Evolutionary conservation across 2,888 invertebrate species (phyloP).

Genomic region (Drosophila birchii): DNA sequence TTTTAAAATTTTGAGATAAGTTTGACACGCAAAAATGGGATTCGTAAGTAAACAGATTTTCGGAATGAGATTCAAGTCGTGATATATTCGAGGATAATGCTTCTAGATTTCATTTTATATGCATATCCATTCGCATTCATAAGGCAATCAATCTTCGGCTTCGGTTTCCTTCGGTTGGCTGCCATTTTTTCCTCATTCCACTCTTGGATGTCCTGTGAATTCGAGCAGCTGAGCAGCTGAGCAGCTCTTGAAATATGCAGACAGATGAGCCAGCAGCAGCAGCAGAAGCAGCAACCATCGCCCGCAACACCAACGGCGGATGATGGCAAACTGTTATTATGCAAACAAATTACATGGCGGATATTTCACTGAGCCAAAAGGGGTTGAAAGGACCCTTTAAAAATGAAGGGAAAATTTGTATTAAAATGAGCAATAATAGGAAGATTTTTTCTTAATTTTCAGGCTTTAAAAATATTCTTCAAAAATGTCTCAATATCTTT

Average conservation of each 20-base stretch:
- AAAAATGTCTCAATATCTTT: no score
- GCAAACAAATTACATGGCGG: conserved; percentile 74
- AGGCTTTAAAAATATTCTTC: background rate
- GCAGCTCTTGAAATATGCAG: conserved; percentile 53
- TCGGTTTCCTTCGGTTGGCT: conserved; percentile 20
- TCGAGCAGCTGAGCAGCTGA: conserved; percentile 79
- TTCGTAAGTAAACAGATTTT: conserved; percentile 17
- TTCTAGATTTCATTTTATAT: conserved; percentile 36
- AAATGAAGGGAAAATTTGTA: background rate
- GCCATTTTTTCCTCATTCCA: conserved; percentile 4
- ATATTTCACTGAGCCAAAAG: conserved; percentile 20
- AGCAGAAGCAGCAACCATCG: conserved; percentile 28
- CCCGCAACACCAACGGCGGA: conserved; percentile 32
- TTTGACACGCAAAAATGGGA: background rate
- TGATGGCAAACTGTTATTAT: conserved; percentile 71
- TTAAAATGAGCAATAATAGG: background rate
- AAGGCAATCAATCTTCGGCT: conserved; percentile 51
- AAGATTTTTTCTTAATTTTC: background rate
- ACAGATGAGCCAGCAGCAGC: conserved; percentile 64
- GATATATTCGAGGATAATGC: conserved; percentile 19
- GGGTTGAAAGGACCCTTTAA: no score
- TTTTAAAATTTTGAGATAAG: background rate
- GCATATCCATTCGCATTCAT: conserved; percentile 45
- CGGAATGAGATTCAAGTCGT: conserved; percentile 3
- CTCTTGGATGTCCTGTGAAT: conserved; percentile 64